Conservation (phyloP, 2,113 vertebrate species). For the Epinephelus moara region DNA sequence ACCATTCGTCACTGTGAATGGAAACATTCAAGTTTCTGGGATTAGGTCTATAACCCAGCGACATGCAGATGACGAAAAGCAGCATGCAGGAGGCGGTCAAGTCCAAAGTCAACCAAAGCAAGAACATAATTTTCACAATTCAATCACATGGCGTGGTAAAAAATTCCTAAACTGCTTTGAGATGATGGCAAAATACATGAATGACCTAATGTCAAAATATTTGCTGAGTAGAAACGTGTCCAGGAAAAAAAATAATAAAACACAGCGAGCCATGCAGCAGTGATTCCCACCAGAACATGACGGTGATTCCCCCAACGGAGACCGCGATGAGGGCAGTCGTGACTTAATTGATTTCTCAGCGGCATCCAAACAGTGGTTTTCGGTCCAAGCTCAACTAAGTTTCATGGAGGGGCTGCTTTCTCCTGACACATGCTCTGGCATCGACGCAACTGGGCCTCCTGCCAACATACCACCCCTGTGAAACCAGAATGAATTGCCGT, state of each 20-base stretch:
- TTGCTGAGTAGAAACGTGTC: slow-evolving; percentile 56
- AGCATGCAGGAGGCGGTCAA: slow-evolving; percentile 1
- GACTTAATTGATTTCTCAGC: slow-evolving; percentile 68
- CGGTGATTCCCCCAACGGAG: slow-evolving; percentile 43
- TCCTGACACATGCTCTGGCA: slow-evolving; percentile 81
- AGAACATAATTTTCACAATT: slow-evolving; percentile 36
- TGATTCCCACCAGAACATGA: slow-evolving; percentile 53
- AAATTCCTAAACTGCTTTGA: slow-evolving; percentile 42
- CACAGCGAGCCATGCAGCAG: slow-evolving; percentile 9
- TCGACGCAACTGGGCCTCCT: slow-evolving; percentile 50
- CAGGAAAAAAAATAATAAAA: slow-evolving; percentile 34
- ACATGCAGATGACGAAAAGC: slow-evolving; percentile 36
- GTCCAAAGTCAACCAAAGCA: slow-evolving; percentile 45
- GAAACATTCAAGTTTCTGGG: slow-evolving; percentile 34
- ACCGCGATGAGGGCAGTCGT: slow-evolving; percentile 43
- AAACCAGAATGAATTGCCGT: slow-evolving; percentile 77
- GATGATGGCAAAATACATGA: slow-evolving; percentile 49
- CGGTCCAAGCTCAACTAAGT: slow-evolving; percentile 59
- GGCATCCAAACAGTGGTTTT: slow-evolving; percentile 55
- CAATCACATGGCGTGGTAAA: slow-evolving; percentile 32
- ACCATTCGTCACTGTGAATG: slow-evolving; percentile 32
- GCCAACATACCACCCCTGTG: slow-evolving; percentile 79
- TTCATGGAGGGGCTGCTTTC: slow-evolving; percentile 62
- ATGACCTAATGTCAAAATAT: slow-evolving; percentile 69
- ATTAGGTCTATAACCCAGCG: slow-evolving; percentile 32